These are phyloP conservation scores for Pseudorhombus dupliciocellatus DNA, from an alignment of 2,113 vertebrate species.

Conservation along the genomic window DNA sequence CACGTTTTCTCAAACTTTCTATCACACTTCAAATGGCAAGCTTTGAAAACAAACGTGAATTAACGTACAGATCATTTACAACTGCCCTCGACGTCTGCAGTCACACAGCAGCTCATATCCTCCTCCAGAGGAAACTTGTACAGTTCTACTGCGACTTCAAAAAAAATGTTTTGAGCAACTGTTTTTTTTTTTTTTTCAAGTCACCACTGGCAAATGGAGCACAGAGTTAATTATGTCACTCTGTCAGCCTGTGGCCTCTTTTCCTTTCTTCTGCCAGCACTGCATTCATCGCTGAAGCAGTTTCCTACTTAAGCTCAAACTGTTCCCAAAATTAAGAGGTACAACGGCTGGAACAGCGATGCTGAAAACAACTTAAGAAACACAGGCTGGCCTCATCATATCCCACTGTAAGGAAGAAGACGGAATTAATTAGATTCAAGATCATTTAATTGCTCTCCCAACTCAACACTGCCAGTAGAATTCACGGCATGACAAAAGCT, in stretches of 20 bases:
- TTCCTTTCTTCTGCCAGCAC: constrained; percentile 1
- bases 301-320: constrained; percentile 26
- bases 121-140: background rate
- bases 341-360: constrained; percentile 16
- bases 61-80: background rate
- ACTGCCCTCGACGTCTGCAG: background rate
- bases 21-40: no score
- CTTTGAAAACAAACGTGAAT: no score
- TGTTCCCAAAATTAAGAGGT: constrained; percentile 8
- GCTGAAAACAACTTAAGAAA: constrained; percentile 31
- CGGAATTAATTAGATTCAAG: constrained; percentile 11
- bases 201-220: background rate
- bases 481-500: background rate
- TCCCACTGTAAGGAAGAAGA: background rate
- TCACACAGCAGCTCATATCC: background rate
- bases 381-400: constrained; percentile 9
- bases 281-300: constrained; percentile 1
- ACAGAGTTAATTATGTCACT: background rate
- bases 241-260: constrained; percentile 6
- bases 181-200: background rate
- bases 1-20: no score
- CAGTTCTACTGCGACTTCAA: background rate
- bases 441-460: constrained; percentile 11
- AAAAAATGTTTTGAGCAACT: background rate
- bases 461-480: background rate